phyloP scores from a whole-genome alignment of 1,140 invertebrate genomes.

The Cydia splendana region DNA sequence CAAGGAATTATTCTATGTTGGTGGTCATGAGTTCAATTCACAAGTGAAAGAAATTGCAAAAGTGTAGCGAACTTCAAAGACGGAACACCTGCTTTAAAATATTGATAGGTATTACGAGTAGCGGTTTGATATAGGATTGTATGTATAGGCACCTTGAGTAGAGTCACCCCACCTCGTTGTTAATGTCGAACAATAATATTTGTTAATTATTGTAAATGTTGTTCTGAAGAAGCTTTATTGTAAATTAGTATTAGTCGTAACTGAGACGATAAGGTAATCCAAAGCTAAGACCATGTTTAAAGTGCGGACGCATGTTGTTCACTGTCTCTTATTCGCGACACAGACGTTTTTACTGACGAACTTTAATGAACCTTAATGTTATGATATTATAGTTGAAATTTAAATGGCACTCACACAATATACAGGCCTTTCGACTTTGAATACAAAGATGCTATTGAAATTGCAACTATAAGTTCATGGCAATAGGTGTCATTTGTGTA shows the following conservation, averaged over 20 bases:
- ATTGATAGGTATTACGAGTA: background rate
- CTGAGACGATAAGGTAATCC: conserved; percentile 65
- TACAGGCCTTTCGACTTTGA: too few relatives aligned
- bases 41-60: background rate
- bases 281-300: conserved; percentile 55
- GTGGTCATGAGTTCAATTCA: background rate
- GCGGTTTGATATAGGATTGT: conserved; percentile 30
- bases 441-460: background rate
- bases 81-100: too few relatives aligned
- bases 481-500: background rate
- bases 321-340: background rate
- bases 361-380: too few relatives aligned
- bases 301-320: background rate
- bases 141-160: conserved; percentile 36
- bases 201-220: conserved; percentile 72
- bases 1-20: background rate
- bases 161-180: conserved; percentile 42
- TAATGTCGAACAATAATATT: conserved; percentile 58
- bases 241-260: conserved; percentile 71
- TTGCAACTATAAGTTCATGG: background rate
- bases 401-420: too few relatives aligned
- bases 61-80: background rate
- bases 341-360: background rate
- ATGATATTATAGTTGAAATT: background rate
- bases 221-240: conserved; percentile 76